Conservation (phyloP, 2,113 vertebrate genomes). For the Tachysurus fulvidraco region DNA sequence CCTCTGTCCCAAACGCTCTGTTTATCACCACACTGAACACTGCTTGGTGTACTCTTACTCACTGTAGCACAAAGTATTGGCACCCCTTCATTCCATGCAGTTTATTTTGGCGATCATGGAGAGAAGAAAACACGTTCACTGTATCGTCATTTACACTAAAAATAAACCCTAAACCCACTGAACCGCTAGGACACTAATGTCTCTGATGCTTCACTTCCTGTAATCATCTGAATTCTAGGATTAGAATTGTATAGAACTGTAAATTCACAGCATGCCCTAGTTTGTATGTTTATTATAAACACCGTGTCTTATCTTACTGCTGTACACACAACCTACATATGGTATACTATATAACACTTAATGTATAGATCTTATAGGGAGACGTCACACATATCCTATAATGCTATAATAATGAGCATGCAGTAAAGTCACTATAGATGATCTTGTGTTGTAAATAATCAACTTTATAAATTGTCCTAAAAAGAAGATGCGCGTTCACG, state of each 20-base stretch:
- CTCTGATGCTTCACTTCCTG: too few relatives aligned
- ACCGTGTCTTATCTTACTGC: too few relatives aligned
- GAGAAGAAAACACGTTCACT: background rate
- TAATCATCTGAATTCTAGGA: too few relatives aligned
- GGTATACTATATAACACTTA: too few relatives aligned
- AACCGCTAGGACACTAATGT: too few relatives aligned
- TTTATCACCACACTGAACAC: background rate
- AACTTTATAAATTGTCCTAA: background rate
- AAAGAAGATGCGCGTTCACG: too few relatives aligned
- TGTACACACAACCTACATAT: too few relatives aligned
- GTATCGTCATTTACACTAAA: background rate
- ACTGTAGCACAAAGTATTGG: background rate
- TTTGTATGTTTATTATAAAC: too few relatives aligned
- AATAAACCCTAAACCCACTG: background rate
- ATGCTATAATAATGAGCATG: background rate
- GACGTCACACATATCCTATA: too few relatives aligned
- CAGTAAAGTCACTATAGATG: background rate
- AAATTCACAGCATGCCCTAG: too few relatives aligned
- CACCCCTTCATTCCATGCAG: background rate
- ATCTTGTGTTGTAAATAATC: background rate
- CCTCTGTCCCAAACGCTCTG: background rate
- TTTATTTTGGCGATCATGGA: background rate
- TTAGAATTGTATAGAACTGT: too few relatives aligned
- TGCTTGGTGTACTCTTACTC: background rate
- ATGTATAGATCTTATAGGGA: too few relatives aligned